A percentile compares a stretch with the other conserved stretches of the same genome.
These are phyloP conservation scores for Pachyuromys duprasi DNA, from an alignment of 2,797 vertebrate species.

Conservation along the genomic window DNA sequence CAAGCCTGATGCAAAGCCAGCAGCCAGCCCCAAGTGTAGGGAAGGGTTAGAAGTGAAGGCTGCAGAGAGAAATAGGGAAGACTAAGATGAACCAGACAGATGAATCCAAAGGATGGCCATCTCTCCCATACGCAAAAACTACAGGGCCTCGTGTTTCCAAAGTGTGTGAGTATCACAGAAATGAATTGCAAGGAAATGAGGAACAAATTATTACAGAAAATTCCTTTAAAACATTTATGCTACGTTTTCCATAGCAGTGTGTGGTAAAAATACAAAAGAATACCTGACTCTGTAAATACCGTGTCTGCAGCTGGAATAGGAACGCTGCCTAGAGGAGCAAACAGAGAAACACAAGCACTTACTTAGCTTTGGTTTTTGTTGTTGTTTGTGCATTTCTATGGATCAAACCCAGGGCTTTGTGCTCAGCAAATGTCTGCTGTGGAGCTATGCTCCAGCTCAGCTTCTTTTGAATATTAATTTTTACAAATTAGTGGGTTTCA, in stretches of 20 bases:
- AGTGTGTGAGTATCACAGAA: not conserved
- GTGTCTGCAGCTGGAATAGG: conserved; percentile 91
- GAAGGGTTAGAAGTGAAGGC: not conserved
- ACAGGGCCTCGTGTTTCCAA: not conserved
- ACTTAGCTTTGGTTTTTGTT: not conserved
- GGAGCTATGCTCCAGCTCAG: not conserved
- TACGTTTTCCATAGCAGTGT: not conserved
- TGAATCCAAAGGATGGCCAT: accelerated
- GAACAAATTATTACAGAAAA: not conserved
- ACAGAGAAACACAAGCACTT: not conserved
- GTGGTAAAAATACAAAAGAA: not conserved
- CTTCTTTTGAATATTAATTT: not conserved
- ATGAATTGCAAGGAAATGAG: not conserved
- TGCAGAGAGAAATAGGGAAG: not conserved
- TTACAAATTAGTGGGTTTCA: not conserved
- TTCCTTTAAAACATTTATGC: not conserved
- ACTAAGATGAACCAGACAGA: not conserved
- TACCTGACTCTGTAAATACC: conserved; percentile 96
- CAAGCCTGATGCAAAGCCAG: not conserved
- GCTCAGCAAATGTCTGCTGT: not conserved
- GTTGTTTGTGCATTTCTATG: not conserved
- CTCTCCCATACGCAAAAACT: not conserved
- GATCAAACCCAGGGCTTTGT: not conserved
- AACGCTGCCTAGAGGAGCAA: conserved; percentile 90
- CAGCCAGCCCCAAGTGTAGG: not conserved